phyloP scores from a whole-genome alignment of 2,797 vertebrate species.

The Spea hammondii region DNA sequence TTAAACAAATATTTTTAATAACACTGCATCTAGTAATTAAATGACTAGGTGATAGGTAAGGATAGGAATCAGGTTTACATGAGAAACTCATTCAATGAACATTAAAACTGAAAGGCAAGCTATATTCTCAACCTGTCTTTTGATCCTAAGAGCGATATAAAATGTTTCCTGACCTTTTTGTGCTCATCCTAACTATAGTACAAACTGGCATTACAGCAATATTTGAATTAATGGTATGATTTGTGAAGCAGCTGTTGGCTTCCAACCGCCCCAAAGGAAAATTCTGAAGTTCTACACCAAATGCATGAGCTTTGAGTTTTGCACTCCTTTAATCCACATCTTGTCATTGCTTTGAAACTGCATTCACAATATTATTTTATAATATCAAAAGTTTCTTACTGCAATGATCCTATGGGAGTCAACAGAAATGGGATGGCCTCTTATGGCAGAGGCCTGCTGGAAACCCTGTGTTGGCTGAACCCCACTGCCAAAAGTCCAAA shows the following conservation, averaged over 20 bases:
- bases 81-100: too few relatives aligned
- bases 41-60: too few relatives aligned
- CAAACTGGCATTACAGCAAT: constrained; percentile 1
- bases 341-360: not conserved
- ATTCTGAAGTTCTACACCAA: too few relatives aligned
- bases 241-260: not conserved
- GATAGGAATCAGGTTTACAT: too few relatives aligned
- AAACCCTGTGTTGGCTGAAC: too few relatives aligned
- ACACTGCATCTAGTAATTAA: too few relatives aligned
- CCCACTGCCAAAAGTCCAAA: too few relatives aligned
- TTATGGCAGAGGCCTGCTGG: too few relatives aligned
- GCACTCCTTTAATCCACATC: not conserved
- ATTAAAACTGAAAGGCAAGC: not conserved
- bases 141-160: not conserved
- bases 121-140: not conserved
- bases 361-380: not conserved
- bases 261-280: not conserved
- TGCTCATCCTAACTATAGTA: not conserved
- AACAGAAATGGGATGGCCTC: too few relatives aligned
- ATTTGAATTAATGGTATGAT: not conserved
- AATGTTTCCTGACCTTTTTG: not conserved
- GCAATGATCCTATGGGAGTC: too few relatives aligned
- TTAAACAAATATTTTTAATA: too few relatives aligned
- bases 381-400: too few relatives aligned
- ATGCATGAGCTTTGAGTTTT: not conserved